Percentiles rank a stretch among this genome's conserved stretches.
Evolutionary conservation across 2,113 vertebrate genomes (phyloP).

Genomic region (Onychostoma macrolepis): DNA sequence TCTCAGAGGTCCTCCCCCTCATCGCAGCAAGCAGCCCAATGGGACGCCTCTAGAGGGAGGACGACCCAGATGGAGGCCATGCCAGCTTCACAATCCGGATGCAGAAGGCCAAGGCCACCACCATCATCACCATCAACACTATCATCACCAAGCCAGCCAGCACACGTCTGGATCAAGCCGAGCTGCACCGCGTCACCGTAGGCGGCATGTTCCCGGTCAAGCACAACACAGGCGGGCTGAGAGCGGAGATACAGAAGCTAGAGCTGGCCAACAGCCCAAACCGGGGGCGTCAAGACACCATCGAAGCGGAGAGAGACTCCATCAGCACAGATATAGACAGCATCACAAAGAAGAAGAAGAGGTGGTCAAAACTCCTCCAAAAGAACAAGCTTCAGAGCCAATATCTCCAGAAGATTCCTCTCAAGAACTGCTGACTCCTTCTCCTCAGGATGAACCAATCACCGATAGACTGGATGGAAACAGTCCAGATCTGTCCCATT

Average conservation of each 20-base stretch:
- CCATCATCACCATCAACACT: constrained; percentile 64
- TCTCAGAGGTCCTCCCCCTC: constrained; percentile 44
- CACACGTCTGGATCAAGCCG: constrained; percentile 57
- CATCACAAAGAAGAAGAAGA: constrained; percentile 39
- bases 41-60: constrained; percentile 60
- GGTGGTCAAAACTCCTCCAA: constrained; percentile 21
- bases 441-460: constrained; percentile 33
- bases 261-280: constrained; percentile 62
- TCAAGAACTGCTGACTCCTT: constrained; percentile 54
- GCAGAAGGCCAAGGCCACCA: constrained; percentile 59
- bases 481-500: constrained; percentile 41
- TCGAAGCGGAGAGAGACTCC: constrained; percentile 64
- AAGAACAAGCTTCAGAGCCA: constrained; percentile 52
- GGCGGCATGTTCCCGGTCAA: constrained; percentile 57
- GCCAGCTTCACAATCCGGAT: constrained; percentile 74
- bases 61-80: constrained; percentile 76
- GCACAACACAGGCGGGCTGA: constrained; percentile 41
- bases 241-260: constrained; percentile 53
- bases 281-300: constrained; percentile 67
- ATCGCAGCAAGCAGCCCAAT: constrained; percentile 61
- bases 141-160: constrained; percentile 57
- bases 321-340: constrained; percentile 64
- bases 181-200: constrained; percentile 63
- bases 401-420: constrained; percentile 58
- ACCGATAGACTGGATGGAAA: constrained; percentile 10